A percentile compares a stretch with the other conserved stretches of the same genome.
Conservation (phyloP, 1,140 invertebrate genomes). For the Lordiphosa collinella region DNA sequence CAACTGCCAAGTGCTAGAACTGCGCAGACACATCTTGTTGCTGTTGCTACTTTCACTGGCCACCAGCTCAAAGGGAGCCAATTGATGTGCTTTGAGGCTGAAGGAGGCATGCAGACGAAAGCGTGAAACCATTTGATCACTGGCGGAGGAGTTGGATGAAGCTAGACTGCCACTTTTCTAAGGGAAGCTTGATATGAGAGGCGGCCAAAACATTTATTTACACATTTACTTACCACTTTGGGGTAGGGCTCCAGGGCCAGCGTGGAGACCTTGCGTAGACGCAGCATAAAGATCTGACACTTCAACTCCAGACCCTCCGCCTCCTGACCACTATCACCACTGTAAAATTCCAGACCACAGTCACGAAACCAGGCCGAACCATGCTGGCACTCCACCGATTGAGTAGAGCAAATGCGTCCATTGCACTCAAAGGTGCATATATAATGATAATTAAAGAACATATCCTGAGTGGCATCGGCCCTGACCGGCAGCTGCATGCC, state of each 20-base stretch:
- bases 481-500: constrained; percentile 57
- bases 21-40: constrained; percentile 55
- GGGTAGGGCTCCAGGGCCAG: constrained; percentile 50
- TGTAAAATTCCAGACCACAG: constrained; percentile 66
- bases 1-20: constrained; percentile 40
- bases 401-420: constrained; percentile 65
- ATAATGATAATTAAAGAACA: constrained; percentile 77
- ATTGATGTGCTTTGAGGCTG: constrained; percentile 28
- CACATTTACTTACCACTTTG: constrained; percentile 41
- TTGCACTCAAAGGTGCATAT: constrained; percentile 69
- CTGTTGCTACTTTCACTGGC: constrained; percentile 18
- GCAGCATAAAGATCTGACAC: constrained; percentile 72
- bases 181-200: neutral
- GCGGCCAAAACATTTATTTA: neutral
- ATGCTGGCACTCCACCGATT: constrained; percentile 68
- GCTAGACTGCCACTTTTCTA: constrained; percentile 42
- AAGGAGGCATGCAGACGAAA: constrained; percentile 72
- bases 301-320: constrained; percentile 38
- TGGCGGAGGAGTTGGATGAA: constrained; percentile 38
- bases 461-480: constrained; percentile 56
- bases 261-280: constrained; percentile 68
- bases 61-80: constrained; percentile 59
- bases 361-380: constrained; percentile 60
- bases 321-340: constrained; percentile 9
- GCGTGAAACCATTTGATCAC: constrained; percentile 52